Conservation (phyloP, 1,140 invertebrate species). For the Oryzaephilus surinamensis region DNA sequence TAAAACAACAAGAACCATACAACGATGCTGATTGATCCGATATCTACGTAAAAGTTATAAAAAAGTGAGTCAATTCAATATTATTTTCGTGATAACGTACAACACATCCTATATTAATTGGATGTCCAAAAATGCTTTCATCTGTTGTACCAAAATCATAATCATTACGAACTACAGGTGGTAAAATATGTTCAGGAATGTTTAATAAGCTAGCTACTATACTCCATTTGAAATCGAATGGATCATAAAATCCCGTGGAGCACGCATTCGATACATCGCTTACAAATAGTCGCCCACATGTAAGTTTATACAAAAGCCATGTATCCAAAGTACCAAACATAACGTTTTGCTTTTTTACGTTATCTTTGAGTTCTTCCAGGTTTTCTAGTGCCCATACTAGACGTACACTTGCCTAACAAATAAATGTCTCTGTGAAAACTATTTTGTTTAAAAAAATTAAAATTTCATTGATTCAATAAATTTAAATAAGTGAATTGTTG, state of each 20-base stretch:
- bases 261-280: slow-evolving; percentile 84
- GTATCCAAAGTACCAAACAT: slow-evolving; percentile 89
- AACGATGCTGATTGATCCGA: slow-evolving; percentile 72
- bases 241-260: slow-evolving; percentile 87
- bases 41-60: background rate
- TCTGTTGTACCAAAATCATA: slow-evolving; percentile 60
- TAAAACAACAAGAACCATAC: slow-evolving; percentile 83
- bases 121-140: slow-evolving; percentile 56
- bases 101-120: slow-evolving; percentile 66
- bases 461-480: too few species aligned
- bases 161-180: slow-evolving; percentile 66
- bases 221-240: slow-evolving; percentile 77
- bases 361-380: slow-evolving; percentile 51
- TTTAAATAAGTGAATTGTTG: background rate
- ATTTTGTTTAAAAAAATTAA: background rate
- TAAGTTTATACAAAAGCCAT: slow-evolving; percentile 75
- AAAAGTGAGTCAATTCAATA: background rate
- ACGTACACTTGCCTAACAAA: slow-evolving; percentile 61
- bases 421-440: too few species aligned
- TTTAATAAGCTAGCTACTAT: slow-evolving; percentile 57
- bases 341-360: slow-evolving; percentile 49
- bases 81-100: slow-evolving; percentile 42
- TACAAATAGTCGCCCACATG: slow-evolving; percentile 54
- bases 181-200: slow-evolving; percentile 65
- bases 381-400: slow-evolving; percentile 70